A percentile compares a stretch with the other conserved stretches of the same genome.
These are phyloP conservation scores for Tenodera sinensis DNA, from an alignment of 2,888 invertebrate species.

Conservation along the genomic window DNA sequence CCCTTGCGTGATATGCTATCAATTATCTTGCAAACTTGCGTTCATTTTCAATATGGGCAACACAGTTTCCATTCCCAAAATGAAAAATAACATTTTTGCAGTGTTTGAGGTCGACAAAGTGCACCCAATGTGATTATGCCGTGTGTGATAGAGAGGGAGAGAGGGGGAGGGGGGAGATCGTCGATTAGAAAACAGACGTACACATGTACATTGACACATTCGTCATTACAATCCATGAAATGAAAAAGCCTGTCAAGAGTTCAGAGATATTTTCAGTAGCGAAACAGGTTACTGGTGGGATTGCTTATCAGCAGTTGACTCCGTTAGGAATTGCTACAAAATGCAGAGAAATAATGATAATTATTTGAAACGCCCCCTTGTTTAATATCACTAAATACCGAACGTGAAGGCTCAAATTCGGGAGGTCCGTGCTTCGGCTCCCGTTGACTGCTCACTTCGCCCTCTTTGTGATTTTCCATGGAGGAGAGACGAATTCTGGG, in stretches of 20 bases:
- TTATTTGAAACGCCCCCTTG: too few relatives aligned
- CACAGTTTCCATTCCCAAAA: background rate
- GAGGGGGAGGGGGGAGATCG: background rate
- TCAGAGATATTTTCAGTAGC: background rate
- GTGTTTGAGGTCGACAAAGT: background rate
- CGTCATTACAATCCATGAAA: background rate
- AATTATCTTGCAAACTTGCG: background rate
- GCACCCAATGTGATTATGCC: background rate
- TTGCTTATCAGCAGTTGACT: background rate
- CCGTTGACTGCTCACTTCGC: too few relatives aligned
- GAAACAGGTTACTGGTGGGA: background rate
- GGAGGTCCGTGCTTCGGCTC: too few relatives aligned
- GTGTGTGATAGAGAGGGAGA: background rate
- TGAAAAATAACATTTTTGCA: background rate
- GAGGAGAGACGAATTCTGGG: too few relatives aligned
- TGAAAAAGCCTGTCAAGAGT: background rate
- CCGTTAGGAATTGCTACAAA: too few relatives aligned
- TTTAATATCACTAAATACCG: too few relatives aligned
- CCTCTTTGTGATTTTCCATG: too few relatives aligned
- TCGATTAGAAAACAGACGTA: background rate
- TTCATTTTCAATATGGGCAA: background rate
- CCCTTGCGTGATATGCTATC: background rate
- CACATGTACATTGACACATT: background rate
- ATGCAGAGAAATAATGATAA: too few relatives aligned
- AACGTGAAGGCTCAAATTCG: too few relatives aligned